Evolutionary conservation across 2,113 vertebrate genomes (phyloP), one percentile per base, ranked within the genome.

Genomic region (Gavialis gangeticus): DNA sequence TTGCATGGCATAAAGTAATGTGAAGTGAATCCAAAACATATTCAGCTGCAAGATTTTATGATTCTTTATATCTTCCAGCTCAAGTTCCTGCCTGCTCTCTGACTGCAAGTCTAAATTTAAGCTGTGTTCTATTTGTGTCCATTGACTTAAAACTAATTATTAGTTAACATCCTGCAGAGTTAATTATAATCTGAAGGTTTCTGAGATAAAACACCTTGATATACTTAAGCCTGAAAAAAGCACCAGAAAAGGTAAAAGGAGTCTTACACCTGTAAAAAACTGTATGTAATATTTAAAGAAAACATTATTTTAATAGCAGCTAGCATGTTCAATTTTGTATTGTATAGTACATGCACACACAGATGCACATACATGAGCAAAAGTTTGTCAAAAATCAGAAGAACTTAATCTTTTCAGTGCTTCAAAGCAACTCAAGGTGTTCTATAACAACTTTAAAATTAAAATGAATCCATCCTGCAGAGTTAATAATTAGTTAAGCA

Each of bases 401-500:
- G 10, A 19, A 77, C 17, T 90, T 84, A 88, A 58, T n/a, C 5
- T 62, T 71, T 22, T 77, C 66, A 69, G 4, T 19, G 15, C n/a
- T 91, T 95, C 80, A n/a, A 92, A 91, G 46, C 54, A 94, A 85
- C 55, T 88, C 10, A 30, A 92, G 79, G 54, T 69, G 21, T 54
- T 79, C 27, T 58, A 63, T 89, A 22, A 5, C 59, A 91, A 94
- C 24, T 80, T 19, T 58, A 27, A 78, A 90, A 87, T 83, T 85
- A 82, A 94, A 87, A n/a, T 73, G 87, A 30, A 79, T 92, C 82
- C n/a, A 11, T 73, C 21, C 83, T 91, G 37, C 30, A 73, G 92
- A 85, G 75, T 1, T 7, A 97, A 88, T 84, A 93, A 94, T 88
- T 95, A 91, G 85, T 96, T 95, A 96, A 95, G 92, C 86, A 0